Conservation (phyloP, 2,888 invertebrate species). For the Heteromurus nitidus region DNA sequence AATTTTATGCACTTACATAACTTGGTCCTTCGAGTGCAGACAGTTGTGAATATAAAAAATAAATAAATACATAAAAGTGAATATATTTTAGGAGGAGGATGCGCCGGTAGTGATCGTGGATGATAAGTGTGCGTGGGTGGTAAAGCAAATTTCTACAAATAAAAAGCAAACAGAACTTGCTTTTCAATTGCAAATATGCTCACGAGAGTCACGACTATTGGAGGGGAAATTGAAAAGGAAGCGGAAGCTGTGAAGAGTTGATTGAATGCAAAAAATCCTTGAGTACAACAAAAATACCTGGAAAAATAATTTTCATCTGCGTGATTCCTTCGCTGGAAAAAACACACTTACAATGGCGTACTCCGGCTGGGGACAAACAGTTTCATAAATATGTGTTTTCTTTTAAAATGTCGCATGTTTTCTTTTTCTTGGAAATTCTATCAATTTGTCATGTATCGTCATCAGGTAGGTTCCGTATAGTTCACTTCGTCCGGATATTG, state of each 20-base stretch:
- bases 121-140: not conserved
- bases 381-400: not conserved
- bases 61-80: not conserved
- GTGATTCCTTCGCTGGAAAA: not conserved
- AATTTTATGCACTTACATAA: not conserved
- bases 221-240: conserved; percentile 6
- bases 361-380: not conserved
- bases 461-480: too few relatives aligned
- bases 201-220: not conserved
- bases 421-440: not conserved
- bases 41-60: not conserved
- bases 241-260: not conserved
- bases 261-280: not conserved
- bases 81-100: not conserved
- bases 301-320: not conserved
- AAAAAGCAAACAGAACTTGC: not conserved
- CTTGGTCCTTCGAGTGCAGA: not conserved
- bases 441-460: too few relatives aligned
- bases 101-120: not conserved
- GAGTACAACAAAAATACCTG: not conserved
- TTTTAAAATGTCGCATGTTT: not conserved
- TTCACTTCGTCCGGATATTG: too few relatives aligned
- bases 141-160: not conserved
- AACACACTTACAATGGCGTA: not conserved
- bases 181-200: not conserved